Evolutionary conservation across 2,888 invertebrate genomes (phyloP).

Genomic region (Rotaria socialis): DNA sequence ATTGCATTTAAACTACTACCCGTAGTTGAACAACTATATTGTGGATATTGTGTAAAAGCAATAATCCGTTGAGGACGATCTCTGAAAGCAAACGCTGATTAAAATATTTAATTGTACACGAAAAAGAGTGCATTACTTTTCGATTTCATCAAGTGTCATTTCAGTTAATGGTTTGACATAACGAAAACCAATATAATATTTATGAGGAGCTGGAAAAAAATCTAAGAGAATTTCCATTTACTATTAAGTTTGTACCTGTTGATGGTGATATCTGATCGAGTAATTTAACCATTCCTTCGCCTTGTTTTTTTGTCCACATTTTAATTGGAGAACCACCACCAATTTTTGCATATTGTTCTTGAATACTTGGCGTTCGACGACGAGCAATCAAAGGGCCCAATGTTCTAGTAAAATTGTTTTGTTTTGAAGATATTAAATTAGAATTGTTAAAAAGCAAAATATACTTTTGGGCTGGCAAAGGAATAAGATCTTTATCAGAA

Average conservation of each 20-base stretch:
- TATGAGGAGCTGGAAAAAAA: slow-evolving; percentile 72
- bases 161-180: slow-evolving; percentile 84
- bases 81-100: slow-evolving; percentile 58
- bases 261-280: slow-evolving; percentile 74
- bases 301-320: slow-evolving; percentile 85
- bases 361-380: slow-evolving; percentile 76
- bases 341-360: slow-evolving; percentile 83
- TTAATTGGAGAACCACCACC: slow-evolving; percentile 92
- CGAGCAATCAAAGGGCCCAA: slow-evolving; percentile 85
- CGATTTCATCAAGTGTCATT: slow-evolving; percentile 68
- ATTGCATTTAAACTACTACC: slow-evolving; percentile 91
- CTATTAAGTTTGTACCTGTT: slow-evolving; percentile 60
- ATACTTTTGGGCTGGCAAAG: slow-evolving; percentile 78
- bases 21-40: slow-evolving; percentile 91
- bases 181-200: slow-evolving; percentile 85
- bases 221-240: neutral
- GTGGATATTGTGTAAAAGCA: slow-evolving; percentile 91
- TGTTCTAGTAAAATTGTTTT: slow-evolving; percentile 60
- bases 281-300: slow-evolving; percentile 72
- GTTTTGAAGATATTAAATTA: neutral
- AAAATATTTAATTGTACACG: neutral
- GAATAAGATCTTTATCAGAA: slow-evolving; percentile 91
- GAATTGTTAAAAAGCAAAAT: neutral
- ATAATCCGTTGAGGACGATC: slow-evolving; percentile 77
- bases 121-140: slow-evolving; percentile 30